Evolutionary conservation across 2,113 vertebrate genomes (phyloP).

Genomic region (Misgurnus mizolepis): DNA sequence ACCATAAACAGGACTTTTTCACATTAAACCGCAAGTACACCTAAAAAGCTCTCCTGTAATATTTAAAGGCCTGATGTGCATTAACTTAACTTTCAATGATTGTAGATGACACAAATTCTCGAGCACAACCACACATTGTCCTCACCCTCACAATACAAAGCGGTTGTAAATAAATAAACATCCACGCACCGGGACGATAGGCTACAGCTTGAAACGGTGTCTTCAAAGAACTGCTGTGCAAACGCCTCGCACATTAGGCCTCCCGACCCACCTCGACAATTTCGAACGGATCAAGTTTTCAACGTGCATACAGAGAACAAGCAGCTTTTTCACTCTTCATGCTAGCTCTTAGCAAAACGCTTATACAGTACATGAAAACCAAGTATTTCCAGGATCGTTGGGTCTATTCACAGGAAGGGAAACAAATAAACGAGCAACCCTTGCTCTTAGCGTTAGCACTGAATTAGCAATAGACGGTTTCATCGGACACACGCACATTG

Average conservation of each 20-base stretch:
- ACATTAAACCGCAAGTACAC: constrained; percentile 2
- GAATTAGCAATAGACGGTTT: background rate
- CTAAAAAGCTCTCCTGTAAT: constrained; percentile 10
- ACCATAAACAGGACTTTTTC: background rate
- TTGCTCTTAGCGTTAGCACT: constrained; percentile 11
- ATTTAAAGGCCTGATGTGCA: constrained; percentile 38
- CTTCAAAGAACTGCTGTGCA: constrained; percentile 30
- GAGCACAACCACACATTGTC: constrained; percentile 12
- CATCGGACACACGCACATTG: too few species aligned
- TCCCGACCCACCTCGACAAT: constrained; percentile 17
- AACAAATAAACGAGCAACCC: constrained; percentile 52
- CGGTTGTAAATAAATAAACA: constrained; percentile 37
- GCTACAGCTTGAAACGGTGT: constrained; percentile 23
- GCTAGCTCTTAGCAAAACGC: constrained; percentile 61
- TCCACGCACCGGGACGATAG: background rate
- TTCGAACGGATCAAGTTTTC: constrained; percentile 43
- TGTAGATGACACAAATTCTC: constrained; percentile 27
- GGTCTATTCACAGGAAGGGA: constrained; percentile 63
- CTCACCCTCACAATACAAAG: constrained; percentile 20
- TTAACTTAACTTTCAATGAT: constrained; percentile 5
- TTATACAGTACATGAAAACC: constrained; percentile 77
- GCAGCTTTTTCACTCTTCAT: constrained; percentile 54
- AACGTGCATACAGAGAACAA: constrained; percentile 62
- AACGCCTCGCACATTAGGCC: constrained; percentile 37
- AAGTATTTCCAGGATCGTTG: constrained; percentile 82